phyloP scores from a whole-genome alignment of 23 tunicate species.

The Trididemnum clinides region DNA sequence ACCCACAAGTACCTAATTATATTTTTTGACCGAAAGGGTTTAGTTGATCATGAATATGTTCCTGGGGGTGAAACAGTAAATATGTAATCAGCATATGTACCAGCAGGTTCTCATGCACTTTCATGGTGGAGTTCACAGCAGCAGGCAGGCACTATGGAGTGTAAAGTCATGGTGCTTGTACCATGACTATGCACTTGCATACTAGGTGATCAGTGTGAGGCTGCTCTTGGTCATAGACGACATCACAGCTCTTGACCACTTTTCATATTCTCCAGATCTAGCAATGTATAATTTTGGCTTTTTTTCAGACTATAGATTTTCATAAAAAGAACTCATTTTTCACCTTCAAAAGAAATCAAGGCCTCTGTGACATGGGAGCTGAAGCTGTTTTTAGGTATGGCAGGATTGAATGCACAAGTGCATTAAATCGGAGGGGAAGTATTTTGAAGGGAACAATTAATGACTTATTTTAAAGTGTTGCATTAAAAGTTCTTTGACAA shows the following conservation, averaged over 20 bases:
- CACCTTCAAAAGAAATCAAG: not conserved
- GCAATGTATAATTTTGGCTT: not conserved
- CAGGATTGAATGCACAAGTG: not conserved
- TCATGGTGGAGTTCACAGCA: not conserved
- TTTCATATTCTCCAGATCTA: not conserved
- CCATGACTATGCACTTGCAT: not conserved
- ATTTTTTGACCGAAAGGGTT: not conserved
- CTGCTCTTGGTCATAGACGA: not conserved
- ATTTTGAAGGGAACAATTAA: not conserved
- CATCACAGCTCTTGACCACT: not conserved
- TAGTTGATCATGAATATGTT: not conserved
- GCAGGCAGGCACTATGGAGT: not conserved
- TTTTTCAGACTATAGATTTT: not conserved
- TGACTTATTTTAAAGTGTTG: not conserved
- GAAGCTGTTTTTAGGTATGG: not conserved
- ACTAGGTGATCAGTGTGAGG: not conserved
- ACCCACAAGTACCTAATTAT: too few species aligned
- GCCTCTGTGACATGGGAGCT: not conserved
- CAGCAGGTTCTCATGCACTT: not conserved
- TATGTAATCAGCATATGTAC: not conserved
- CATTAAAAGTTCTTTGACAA: not conserved
- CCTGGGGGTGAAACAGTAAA: not conserved
- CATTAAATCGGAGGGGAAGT: not conserved
- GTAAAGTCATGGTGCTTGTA: not conserved
- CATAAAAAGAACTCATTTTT: not conserved